Evolutionary conservation across 53 echinoderm and acorn worm species (phyloP).

Genomic region (Echinometra lucunter): DNA sequence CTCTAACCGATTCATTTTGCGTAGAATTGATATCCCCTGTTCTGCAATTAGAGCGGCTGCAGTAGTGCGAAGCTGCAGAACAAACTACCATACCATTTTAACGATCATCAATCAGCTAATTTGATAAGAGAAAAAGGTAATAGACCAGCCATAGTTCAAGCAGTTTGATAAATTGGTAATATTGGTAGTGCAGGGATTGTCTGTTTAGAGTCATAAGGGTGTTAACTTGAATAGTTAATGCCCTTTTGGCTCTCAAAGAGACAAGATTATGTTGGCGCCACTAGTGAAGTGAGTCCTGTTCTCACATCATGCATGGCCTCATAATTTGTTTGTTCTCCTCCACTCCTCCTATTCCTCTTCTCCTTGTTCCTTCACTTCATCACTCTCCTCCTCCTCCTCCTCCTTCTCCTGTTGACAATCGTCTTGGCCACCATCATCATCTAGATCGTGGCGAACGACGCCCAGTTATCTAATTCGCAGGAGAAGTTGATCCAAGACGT

Average conservation of each 20-base stretch:
- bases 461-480: conserved; percentile 90
- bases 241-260: too few species aligned
- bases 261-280: background rate
- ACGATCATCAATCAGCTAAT: conserved; percentile 9
- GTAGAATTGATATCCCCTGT: background rate
- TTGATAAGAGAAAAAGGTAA: background rate
- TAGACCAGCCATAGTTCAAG: background rate
- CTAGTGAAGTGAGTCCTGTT: conserved; percentile 39
- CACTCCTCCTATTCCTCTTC: background rate
- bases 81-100: background rate
- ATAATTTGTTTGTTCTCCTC: conserved; percentile 69
- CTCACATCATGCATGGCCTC: conserved; percentile 68
- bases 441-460: conserved; percentile 84
- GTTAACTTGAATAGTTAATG: too few species aligned
- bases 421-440: conserved; percentile 24
- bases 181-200: conserved; percentile 1
- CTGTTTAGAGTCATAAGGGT: too few species aligned
- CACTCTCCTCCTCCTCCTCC: conserved; percentile 56
- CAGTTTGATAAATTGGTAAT: conserved; percentile 14
- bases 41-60: background rate
- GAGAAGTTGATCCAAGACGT: conserved; percentile 79
- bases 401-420: background rate
- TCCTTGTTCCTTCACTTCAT: conserved; percentile 20
- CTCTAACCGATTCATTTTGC: background rate
- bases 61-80: background rate